phyloP scores from a whole-genome alignment of 2,888 invertebrate species.

The Gastracanthus pulcherrimus region DNA sequence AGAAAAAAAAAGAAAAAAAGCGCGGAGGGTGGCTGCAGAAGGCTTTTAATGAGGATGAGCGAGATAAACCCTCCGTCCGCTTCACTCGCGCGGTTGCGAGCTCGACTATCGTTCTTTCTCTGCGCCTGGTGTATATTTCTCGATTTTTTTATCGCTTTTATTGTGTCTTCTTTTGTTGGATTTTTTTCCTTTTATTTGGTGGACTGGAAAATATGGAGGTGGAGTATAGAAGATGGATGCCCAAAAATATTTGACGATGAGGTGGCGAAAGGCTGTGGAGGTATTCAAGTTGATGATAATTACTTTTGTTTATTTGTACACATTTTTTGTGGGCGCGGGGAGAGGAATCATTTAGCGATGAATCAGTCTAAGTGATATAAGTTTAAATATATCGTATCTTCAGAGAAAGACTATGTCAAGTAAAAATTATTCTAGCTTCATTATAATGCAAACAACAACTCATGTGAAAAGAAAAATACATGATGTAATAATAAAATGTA shows the following conservation, averaged over 20 bases:
- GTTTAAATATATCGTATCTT: no score
- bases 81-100: not conserved
- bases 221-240: not conserved
- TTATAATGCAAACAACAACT: no score
- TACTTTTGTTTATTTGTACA: not conserved
- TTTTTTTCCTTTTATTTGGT: not conserved
- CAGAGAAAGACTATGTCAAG: no score
- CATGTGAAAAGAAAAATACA: no score
- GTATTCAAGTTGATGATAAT: not conserved
- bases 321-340: not conserved
- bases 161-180: constrained; percentile 2
- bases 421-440: no score
- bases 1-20: constrained; percentile 60
- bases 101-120: constrained; percentile 9
- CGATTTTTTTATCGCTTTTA: constrained; percentile 27
- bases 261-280: not conserved
- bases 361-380: no score
- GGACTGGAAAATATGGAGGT: constrained; percentile 1
- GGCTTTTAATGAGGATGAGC: constrained; percentile 75
- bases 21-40: constrained; percentile 55
- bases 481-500: no score
- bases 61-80: constrained; percentile 68
- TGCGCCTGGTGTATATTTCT: not conserved
- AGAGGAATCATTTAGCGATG: no score
- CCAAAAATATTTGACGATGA: not conserved